Percentiles rank a stretch among this genome's conserved stretches.
phyloP scores from a whole-genome alignment of 2,888 invertebrate species.

The Calliphora vomitoria region DNA sequence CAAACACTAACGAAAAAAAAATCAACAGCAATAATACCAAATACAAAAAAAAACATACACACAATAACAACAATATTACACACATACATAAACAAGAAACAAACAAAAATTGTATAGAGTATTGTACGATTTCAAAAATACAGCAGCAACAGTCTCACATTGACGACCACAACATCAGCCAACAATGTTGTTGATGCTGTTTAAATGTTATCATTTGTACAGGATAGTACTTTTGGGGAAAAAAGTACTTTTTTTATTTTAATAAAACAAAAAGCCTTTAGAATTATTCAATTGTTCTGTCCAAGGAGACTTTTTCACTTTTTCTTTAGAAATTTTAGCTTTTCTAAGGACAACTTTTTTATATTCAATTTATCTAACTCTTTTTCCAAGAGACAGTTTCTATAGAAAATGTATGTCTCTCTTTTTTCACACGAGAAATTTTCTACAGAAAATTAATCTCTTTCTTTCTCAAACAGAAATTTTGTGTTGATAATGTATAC shows the following conservation, averaged over 20 bases:
- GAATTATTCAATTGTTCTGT: background rate
- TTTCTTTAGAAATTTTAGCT: too few species aligned
- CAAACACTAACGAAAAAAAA: conserved; percentile 27
- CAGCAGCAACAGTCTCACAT: conserved; percentile 37
- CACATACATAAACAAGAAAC: background rate
- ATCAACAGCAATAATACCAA: conserved; percentile 24
- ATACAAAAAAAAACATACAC: conserved; percentile 10
- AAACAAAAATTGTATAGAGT: conserved; percentile 1
- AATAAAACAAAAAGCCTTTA: too few species aligned
- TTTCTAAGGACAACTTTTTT: too few species aligned
- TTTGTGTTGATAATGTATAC: too few species aligned
- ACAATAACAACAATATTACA: conserved; percentile 30
- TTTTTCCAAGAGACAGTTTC: background rate
- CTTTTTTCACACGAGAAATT: background rate
- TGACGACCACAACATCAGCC: conserved; percentile 15
- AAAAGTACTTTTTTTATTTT: too few species aligned
- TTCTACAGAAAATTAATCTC: background rate
- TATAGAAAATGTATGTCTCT: background rate
- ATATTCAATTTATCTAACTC: too few species aligned
- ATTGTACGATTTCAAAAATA: background rate
- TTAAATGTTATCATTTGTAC: conserved; percentile 1
- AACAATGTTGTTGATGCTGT: background rate
- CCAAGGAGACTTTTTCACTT: background rate
- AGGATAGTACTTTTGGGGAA: background rate
- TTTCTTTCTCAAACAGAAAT: background rate